These are phyloP conservation scores for Sebastiscus tertius DNA, from an alignment of 2,797 vertebrate species.

Conservation along the genomic window DNA sequence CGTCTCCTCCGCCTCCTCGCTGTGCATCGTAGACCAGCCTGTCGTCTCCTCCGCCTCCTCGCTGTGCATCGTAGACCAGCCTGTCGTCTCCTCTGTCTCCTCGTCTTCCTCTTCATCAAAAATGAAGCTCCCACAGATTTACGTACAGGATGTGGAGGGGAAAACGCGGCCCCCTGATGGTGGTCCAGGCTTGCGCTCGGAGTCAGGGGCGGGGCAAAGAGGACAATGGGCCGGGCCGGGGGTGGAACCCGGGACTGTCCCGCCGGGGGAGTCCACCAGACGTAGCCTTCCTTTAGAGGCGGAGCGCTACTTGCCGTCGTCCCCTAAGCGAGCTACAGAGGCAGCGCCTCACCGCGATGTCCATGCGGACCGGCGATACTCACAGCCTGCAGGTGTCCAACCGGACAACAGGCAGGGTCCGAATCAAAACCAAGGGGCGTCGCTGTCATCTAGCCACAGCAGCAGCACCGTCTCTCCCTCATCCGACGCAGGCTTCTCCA, in stretches of 20 bases:
- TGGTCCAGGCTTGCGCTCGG: neutral
- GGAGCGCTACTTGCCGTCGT: neutral
- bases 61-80: conserved; percentile 27
- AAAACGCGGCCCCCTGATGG: neutral
- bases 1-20: conserved; percentile 38
- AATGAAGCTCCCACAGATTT: conserved; percentile 72
- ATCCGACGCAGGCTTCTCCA: neutral
- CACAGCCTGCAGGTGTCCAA: neutral
- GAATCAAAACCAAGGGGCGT: neutral
- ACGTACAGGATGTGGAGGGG: conserved; percentile 57
- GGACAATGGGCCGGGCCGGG: neutral
- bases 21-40: conserved; percentile 31
- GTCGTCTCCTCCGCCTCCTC: neutral
- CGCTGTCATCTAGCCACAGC: conserved; percentile 50
- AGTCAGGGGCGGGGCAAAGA: neutral
- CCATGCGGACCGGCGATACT: neutral
- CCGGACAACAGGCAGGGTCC: neutral
- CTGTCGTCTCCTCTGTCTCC: neutral
- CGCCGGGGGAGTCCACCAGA: neutral
- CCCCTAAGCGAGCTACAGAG: neutral
- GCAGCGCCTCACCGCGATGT: neutral
- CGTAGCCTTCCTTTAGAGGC: conserved; percentile 26
- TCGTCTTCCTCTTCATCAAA: conserved; percentile 15
- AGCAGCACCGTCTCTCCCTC: conserved; percentile 40
- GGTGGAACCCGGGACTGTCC: neutral